phyloP scores from a whole-genome alignment of 2,113 vertebrate genomes.

The Syngnathus floridae region DNA sequence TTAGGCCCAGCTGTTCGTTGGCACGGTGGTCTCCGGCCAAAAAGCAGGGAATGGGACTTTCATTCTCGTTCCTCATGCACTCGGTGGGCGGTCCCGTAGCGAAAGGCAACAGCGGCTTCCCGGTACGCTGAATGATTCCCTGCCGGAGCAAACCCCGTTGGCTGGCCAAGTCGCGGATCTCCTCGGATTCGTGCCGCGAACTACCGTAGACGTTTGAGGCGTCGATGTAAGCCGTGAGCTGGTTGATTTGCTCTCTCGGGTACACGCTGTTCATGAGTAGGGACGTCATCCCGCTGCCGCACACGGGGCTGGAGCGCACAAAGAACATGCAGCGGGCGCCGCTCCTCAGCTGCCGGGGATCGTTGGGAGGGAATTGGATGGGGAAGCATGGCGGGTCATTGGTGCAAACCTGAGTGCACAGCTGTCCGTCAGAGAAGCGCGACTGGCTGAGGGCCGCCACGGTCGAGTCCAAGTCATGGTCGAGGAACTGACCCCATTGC shows the following conservation, averaged over 20 bases:
- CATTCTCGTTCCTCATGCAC: conserved; percentile 94
- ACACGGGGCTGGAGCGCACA: conserved; percentile 93
- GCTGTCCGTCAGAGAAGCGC: conserved; percentile 91
- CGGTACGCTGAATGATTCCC: conserved; percentile 90
- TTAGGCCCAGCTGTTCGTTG: conserved; percentile 92
- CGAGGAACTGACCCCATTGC: conserved; percentile 99
- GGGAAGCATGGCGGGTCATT: conserved; percentile 94
- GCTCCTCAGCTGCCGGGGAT: conserved; percentile 74
- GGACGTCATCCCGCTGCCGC: conserved; percentile 96
- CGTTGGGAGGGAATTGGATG: conserved; percentile 84
- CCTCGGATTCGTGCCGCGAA: conserved; percentile 83
- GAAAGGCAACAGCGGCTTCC: conserved; percentile 91
- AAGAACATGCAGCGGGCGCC: conserved; percentile 97
- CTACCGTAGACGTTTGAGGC: conserved; percentile 94
- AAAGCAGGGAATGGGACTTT: conserved; percentile 97
- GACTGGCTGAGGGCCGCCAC: conserved; percentile 92
- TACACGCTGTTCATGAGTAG: conserved; percentile 97
- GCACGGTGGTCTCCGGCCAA: conserved; percentile 93
- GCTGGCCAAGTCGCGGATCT: conserved; percentile 87
- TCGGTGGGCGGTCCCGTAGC: conserved; percentile 91
- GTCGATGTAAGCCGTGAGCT: conserved; percentile 92
- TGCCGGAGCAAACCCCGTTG: conserved; percentile 90
- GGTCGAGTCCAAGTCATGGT: conserved; percentile 92
- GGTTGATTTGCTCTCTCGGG: conserved; percentile 95
- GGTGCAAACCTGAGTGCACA: conserved; percentile 84